These are phyloP conservation scores for Paramormyrops kingsleyae DNA, from an alignment of 2,113 vertebrate genomes.

Conservation along the genomic window DNA sequence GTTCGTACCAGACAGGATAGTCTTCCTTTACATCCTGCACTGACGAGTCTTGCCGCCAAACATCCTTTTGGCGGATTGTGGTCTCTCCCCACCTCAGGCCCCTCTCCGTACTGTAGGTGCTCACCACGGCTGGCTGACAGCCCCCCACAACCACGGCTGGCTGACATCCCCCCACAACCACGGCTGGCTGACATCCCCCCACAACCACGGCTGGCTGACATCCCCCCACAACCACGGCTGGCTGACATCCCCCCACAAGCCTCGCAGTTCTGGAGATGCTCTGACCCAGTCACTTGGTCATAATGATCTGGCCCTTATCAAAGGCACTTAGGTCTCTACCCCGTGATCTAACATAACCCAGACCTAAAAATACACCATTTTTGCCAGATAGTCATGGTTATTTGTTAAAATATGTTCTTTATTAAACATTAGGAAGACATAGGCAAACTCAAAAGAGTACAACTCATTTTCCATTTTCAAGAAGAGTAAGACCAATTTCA, in stretches of 20 bases:
- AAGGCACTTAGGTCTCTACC: background rate
- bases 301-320: background rate
- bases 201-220: no score
- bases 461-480: background rate
- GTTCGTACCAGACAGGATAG: background rate
- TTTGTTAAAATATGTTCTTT: background rate
- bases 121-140: background rate
- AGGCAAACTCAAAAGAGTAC: background rate
- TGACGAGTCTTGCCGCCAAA: background rate
- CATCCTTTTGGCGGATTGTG: background rate
- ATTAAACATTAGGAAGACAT: background rate
- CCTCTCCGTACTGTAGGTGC: background rate
- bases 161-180: background rate
- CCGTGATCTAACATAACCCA: background rate
- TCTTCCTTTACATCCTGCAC: background rate
- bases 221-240: background rate
- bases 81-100: background rate
- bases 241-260: background rate
- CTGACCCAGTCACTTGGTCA: background rate
- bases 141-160: no score
- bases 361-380: background rate
- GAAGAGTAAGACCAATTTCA: background rate
- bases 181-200: no score
- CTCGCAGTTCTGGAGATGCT: background rate
- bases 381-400: background rate